Percentiles rank a stretch among this genome's conserved stretches.
phyloP scores from a whole-genome alignment of 2,797 vertebrate species.

The Carduelis carduelis region DNA sequence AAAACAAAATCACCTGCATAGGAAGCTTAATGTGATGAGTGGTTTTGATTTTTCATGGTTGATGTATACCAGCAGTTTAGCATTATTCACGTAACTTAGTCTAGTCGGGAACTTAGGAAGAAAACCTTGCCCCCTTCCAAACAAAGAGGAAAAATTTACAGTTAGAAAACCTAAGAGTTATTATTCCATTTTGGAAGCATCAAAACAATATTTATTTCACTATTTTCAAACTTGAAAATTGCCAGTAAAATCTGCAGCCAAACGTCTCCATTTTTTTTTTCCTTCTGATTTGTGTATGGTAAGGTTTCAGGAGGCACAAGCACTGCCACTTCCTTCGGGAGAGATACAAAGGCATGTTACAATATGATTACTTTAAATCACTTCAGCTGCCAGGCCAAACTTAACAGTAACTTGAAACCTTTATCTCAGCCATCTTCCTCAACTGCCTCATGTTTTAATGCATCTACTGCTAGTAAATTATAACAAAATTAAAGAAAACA shows the following conservation, averaged over 20 bases:
- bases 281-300: not conserved
- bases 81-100: not conserved
- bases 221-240: not conserved
- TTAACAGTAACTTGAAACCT: not conserved
- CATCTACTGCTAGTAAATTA: not conserved
- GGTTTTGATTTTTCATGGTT: not conserved
- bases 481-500: not conserved
- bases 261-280: not conserved
- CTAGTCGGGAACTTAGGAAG: not conserved
- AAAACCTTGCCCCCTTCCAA: fast-evolving
- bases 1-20: not conserved
- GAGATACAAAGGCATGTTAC: not conserved
- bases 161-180: not conserved
- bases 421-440: not conserved
- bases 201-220: not conserved
- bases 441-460: not conserved
- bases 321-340: not conserved
- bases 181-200: not conserved
- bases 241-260: not conserved
- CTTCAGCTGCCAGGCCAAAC: not conserved
- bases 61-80: not conserved
- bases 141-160: not conserved
- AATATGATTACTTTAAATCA: not conserved
- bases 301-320: not conserved
- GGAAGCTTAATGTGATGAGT: not conserved